Evolutionary conservation across 2,113 vertebrate species (phyloP).

Genomic region (Suricata suricatta): DNA sequence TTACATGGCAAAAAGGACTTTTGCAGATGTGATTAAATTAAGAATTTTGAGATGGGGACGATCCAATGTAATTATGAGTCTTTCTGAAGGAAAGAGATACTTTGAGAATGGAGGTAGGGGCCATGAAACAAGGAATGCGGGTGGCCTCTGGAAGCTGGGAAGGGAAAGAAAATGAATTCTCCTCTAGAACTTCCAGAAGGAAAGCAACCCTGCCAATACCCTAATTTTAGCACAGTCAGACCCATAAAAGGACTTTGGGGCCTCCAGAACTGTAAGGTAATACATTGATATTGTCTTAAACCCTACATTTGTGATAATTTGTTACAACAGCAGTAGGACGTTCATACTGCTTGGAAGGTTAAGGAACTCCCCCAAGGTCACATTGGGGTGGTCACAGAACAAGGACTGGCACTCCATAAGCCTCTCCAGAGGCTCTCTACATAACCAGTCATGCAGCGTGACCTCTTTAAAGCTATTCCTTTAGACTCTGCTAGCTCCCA

Average conservation of each 20-base stretch:
- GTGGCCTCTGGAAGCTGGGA: background rate
- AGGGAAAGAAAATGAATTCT: background rate
- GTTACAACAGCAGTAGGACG: background rate
- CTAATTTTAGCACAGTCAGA: background rate
- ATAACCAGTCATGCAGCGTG: rapidly evolving
- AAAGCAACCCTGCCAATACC: background rate
- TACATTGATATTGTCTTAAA: background rate
- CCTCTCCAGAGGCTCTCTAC: background rate
- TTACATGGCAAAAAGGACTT: background rate
- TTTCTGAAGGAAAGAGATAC: background rate
- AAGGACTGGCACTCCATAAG: background rate
- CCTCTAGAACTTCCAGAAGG: background rate
- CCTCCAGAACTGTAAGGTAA: background rate
- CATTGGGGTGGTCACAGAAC: too few species aligned
- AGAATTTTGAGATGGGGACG: background rate
- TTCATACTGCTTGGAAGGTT: background rate
- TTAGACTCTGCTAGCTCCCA: background rate
- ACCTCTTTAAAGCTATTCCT: background rate
- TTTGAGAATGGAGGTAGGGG: background rate
- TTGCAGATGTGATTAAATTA: background rate
- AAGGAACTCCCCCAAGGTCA: background rate
- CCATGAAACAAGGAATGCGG: background rate
- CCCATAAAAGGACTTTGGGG: background rate
- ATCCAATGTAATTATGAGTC: background rate
- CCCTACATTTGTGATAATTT: background rate